Conservation (phyloP, 2,113 vertebrate genomes). For the Gavia stellata region DNA sequence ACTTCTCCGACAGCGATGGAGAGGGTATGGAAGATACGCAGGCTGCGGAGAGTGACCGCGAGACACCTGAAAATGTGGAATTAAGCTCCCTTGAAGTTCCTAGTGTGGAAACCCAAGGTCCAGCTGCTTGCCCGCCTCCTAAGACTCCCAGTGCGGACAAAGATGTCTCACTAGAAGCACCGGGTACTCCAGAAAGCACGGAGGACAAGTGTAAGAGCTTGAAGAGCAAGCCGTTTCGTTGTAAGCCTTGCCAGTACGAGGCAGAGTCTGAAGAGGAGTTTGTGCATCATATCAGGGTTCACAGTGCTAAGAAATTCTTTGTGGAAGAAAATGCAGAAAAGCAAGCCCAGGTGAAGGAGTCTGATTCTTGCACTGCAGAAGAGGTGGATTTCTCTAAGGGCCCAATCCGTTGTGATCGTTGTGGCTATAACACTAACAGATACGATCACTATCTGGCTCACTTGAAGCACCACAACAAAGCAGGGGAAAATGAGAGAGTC, state of each 20-base stretch:
- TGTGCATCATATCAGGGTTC: slow-evolving; percentile 88
- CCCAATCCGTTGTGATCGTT: slow-evolving; percentile 91
- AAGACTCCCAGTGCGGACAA: slow-evolving; percentile 53
- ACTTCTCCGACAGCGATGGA: slow-evolving; percentile 90
- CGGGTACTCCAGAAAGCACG: slow-evolving; percentile 4
- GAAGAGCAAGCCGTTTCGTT: slow-evolving; percentile 92
- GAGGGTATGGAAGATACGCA: slow-evolving; percentile 77
- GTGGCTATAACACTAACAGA: slow-evolving; percentile 97
- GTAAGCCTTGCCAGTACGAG: slow-evolving; percentile 93
- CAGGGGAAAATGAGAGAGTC: slow-evolving; percentile 84
- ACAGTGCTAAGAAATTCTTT: slow-evolving; percentile 89
- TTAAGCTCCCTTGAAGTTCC: slow-evolving; percentile 38
- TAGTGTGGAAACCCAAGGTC: neutral
- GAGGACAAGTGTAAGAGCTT: slow-evolving; percentile 72
- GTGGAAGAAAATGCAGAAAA: slow-evolving; percentile 85
- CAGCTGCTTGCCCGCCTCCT: slow-evolving; percentile 38
- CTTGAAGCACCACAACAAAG: slow-evolving; percentile 92
- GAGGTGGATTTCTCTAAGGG: slow-evolving; percentile 85
- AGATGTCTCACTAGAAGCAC: slow-evolving; percentile 48
- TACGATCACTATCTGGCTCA: slow-evolving; percentile 97
- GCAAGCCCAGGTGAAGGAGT: slow-evolving; percentile 75
- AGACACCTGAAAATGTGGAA: slow-evolving; percentile 48
- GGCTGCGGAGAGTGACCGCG: slow-evolving; percentile 19
- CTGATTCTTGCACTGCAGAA: slow-evolving; percentile 55
- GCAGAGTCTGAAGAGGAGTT: slow-evolving; percentile 89